Conservation (phyloP, 2,888 invertebrate genomes). For the Drosophila incognita region DNA sequence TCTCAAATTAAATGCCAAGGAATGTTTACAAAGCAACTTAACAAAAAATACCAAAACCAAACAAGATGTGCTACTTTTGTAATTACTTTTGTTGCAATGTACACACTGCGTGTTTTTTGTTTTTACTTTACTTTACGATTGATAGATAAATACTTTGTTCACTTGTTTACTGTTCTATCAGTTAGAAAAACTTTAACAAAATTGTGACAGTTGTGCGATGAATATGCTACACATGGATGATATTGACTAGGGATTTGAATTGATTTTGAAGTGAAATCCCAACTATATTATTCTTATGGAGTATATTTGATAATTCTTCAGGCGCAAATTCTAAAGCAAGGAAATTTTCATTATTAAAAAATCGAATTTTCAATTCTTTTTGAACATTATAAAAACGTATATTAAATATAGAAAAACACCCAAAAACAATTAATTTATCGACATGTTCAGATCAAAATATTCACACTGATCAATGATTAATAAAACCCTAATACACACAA, state of each 20-base stretch:
- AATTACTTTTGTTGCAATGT: conserved; percentile 26
- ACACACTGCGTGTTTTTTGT: background rate
- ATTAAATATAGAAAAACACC: no score
- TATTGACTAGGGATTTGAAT: background rate
- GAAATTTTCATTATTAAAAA: background rate
- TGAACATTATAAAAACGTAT: no score
- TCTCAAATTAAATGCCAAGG: conserved; percentile 31
- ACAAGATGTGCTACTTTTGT: conserved; percentile 28
- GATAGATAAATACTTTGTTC: background rate
- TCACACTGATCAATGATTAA: background rate
- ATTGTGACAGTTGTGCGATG: background rate
- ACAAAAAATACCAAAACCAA: conserved; percentile 16
- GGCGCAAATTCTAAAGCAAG: background rate
- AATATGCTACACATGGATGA: background rate
- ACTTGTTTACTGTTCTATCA: background rate
- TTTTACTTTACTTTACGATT: background rate
- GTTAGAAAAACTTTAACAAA: background rate
- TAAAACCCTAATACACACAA: no score
- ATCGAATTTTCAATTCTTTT: background rate
- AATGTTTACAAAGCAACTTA: conserved; percentile 51
- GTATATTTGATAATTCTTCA: background rate
- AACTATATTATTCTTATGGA: accelerated
- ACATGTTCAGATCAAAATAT: background rate
- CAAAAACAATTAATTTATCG: no score
- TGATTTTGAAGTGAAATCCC: background rate